phyloP scores from a whole-genome alignment of 2,797 vertebrate species.

The Lagodon rhomboides region DNA sequence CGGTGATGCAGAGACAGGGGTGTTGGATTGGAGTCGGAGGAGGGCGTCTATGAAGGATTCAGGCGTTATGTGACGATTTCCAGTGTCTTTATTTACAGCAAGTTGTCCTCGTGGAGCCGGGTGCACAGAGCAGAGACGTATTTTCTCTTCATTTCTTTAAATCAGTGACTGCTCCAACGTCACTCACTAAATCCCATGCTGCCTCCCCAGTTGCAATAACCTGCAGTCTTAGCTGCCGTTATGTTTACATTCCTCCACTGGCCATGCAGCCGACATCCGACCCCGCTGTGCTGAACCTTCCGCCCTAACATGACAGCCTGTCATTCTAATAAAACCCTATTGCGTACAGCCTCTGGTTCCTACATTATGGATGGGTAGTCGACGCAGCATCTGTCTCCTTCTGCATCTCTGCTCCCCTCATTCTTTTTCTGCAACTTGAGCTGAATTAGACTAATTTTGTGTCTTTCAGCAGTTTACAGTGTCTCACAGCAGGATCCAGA shows the following conservation, averaged over 20 bases:
- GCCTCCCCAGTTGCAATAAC: constrained; percentile 10
- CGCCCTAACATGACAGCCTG: constrained; percentile 71
- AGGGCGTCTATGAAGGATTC: constrained; percentile 8
- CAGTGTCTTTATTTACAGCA: constrained; percentile 19
- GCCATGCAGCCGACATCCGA: constrained; percentile 31
- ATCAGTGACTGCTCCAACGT: constrained; percentile 31
- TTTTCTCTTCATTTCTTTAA: constrained; percentile 31
- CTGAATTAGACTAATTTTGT: constrained; percentile 56
- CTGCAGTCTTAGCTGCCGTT: constrained; percentile 41
- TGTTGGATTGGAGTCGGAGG: constrained; percentile 13
- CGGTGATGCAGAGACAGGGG: constrained; percentile 31
- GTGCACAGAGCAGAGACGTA: not conserved
- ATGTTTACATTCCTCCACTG: constrained; percentile 43
- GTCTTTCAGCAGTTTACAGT: constrained; percentile 52
- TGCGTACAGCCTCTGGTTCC: constrained; percentile 60
- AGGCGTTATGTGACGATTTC: constrained; percentile 16
- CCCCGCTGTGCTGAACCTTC: constrained; percentile 54
- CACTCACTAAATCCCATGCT: constrained; percentile 21
- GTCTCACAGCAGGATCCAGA: constrained; percentile 55
- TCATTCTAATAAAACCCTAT: constrained; percentile 71
- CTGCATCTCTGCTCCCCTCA: constrained; percentile 41
- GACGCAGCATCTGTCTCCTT: constrained; percentile 68
- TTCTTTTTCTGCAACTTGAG: constrained; percentile 51
- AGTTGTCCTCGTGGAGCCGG: constrained; percentile 17
- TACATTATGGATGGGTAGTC: constrained; percentile 75